Conservation (phyloP, 2,797 vertebrate species). For the Eidolon dupreanum region DNA sequence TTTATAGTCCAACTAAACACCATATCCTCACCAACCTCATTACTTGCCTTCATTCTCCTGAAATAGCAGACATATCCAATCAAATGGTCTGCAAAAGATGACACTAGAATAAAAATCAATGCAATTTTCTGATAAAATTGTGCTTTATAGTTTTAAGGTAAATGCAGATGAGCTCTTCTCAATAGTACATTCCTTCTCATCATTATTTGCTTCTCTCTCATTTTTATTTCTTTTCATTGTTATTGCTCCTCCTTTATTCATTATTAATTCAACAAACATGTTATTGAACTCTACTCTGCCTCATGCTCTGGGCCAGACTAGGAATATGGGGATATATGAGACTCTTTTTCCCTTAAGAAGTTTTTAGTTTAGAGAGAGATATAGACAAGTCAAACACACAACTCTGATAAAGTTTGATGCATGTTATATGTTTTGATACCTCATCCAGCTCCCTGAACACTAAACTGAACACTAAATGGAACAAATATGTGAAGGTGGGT, state of each 20-base stretch:
- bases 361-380: neutral
- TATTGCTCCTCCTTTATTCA: neutral
- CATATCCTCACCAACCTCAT: neutral
- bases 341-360: neutral
- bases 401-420: no score
- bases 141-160: neutral
- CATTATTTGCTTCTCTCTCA: neutral
- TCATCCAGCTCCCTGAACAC: neutral
- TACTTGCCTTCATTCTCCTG: neutral
- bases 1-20: neutral
- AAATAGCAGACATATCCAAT: neutral
- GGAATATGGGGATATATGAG: neutral
- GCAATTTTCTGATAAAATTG: neutral
- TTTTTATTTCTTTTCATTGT: neutral
- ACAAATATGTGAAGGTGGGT: neutral
- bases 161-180: neutral
- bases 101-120: neutral
- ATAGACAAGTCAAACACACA: neutral
- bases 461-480: neutral
- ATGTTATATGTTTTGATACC: fast-evolving
- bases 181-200: neutral
- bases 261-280: neutral
- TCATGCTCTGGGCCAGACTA: neutral
- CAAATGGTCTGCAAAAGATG: neutral
- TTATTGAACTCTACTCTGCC: neutral